These are phyloP conservation scores for Silurus asotus DNA, from an alignment of 2,113 vertebrate species.

Conservation along the genomic window DNA sequence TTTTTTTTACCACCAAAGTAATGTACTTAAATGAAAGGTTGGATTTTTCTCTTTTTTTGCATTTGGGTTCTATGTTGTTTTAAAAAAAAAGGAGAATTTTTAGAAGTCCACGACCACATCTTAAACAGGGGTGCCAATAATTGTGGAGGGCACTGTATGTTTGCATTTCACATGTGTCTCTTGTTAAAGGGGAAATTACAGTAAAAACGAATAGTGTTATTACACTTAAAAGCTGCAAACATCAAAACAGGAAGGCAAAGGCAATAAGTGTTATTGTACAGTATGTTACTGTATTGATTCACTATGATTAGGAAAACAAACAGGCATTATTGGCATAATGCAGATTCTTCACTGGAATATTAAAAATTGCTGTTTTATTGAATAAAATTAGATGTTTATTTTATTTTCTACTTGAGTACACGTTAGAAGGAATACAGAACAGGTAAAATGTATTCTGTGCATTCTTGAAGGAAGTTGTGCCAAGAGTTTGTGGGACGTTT, in stretches of 20 bases:
- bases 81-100: too few species aligned
- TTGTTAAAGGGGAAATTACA: slow-evolving; percentile 13
- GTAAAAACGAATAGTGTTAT: background rate
- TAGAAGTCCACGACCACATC: too few species aligned
- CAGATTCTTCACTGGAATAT: background rate
- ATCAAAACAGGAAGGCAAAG: background rate
- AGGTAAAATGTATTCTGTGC: background rate
- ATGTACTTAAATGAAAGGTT: too few species aligned
- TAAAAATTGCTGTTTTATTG: background rate
- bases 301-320: background rate
- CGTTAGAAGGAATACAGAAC: background rate
- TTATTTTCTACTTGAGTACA: background rate
- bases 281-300: background rate
- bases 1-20: too few species aligned
- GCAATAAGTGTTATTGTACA: background rate
- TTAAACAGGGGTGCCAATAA: too few species aligned
- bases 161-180: background rate
- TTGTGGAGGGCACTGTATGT: too few species aligned
- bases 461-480: background rate
- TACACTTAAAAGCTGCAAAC: background rate
- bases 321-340: background rate
- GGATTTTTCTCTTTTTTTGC: too few species aligned
- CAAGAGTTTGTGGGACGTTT: background rate
- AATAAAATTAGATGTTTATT: background rate
- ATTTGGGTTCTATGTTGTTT: too few species aligned